phyloP scores from a whole-genome alignment of 2,797 vertebrate genomes.

The Pseudomugil gertrudae region DNA sequence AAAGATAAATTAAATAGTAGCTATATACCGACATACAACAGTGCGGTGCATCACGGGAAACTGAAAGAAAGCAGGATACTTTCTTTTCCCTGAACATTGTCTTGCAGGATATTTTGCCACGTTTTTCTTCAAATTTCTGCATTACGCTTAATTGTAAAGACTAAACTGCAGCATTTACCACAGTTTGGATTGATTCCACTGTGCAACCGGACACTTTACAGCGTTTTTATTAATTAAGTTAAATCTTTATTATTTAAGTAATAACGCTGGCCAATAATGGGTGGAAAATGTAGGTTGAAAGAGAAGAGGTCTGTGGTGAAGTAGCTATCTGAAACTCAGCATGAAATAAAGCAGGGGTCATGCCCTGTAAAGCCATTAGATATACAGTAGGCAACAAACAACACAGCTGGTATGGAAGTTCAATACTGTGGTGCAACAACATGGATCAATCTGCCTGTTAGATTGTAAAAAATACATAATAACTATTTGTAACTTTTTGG shows the following conservation, averaged over 20 bases:
- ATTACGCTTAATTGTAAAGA: background rate
- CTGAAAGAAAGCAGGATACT: background rate
- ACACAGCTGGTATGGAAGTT: background rate
- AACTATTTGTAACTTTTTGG: background rate
- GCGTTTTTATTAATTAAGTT: background rate
- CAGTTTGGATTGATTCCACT: background rate
- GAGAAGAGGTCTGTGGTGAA: background rate
- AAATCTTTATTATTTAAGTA: background rate
- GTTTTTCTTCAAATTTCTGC: background rate
- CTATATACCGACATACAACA: background rate
- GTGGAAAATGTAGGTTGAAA: background rate
- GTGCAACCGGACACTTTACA: too few species aligned
- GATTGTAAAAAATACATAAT: background rate
- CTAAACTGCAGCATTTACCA: background rate
- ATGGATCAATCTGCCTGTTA: background rate
- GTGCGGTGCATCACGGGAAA: slow-evolving; percentile 68
- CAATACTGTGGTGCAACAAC: background rate
- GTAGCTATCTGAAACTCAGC: background rate
- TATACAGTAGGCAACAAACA: background rate
- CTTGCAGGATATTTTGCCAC: slow-evolving; percentile 27
- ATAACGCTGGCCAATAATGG: background rate
- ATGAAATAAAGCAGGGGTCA: background rate
- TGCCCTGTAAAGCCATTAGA: background rate
- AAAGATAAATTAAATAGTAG: background rate
- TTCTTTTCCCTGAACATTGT: rapidly evolving